A percentile compares a stretch with the other conserved stretches of the same genome.
Evolutionary conservation across 2,113 vertebrate species (phyloP).

Genomic region (Oncorhynchus keta): DNA sequence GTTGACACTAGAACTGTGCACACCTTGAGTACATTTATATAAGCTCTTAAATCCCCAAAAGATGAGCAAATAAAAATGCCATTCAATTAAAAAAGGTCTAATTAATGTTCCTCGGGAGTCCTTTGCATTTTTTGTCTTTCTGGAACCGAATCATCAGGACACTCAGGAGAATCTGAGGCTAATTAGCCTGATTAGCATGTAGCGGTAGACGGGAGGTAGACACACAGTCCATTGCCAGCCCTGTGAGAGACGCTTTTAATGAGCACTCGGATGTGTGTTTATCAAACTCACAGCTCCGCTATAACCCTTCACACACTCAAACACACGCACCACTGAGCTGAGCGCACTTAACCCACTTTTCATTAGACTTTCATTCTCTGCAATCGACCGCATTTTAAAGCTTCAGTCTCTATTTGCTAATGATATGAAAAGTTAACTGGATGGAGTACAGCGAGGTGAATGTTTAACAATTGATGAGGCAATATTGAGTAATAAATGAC

Average conservation of each 20-base stretch:
- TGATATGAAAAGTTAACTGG: slow-evolving; percentile 43
- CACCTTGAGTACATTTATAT: too few species aligned
- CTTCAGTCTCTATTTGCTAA: slow-evolving; percentile 46
- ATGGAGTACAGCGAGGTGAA: not conserved
- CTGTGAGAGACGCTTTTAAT: slow-evolving; percentile 66
- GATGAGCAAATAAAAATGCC: not conserved
- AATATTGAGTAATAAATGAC: not conserved
- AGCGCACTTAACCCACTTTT: slow-evolving; percentile 55
- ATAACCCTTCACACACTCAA: slow-evolving; percentile 28
- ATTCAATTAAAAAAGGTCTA: slow-evolving; percentile 28
- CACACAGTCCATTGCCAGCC: slow-evolving; percentile 54
- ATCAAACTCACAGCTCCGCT: slow-evolving; percentile 12
- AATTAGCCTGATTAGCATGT: slow-evolving; percentile 71
- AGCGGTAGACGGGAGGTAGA: slow-evolving; percentile 46
- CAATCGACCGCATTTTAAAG: slow-evolving; percentile 52
- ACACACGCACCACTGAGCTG: slow-evolving; percentile 38
- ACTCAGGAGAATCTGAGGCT: slow-evolving; percentile 57
- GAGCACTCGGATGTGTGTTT: slow-evolving; percentile 62
- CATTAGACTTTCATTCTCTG: slow-evolving; percentile 63
- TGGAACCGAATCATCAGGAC: too few species aligned
- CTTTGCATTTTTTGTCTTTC: slow-evolving; percentile 52
- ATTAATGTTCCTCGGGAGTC: slow-evolving; percentile 38
- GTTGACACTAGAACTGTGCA: too few species aligned
- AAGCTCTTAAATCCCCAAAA: not conserved
- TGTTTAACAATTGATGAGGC: not conserved